These are phyloP conservation scores for Bombus difficillimus DNA, from an alignment of 1,140 invertebrate species.

Conservation along the genomic window DNA sequence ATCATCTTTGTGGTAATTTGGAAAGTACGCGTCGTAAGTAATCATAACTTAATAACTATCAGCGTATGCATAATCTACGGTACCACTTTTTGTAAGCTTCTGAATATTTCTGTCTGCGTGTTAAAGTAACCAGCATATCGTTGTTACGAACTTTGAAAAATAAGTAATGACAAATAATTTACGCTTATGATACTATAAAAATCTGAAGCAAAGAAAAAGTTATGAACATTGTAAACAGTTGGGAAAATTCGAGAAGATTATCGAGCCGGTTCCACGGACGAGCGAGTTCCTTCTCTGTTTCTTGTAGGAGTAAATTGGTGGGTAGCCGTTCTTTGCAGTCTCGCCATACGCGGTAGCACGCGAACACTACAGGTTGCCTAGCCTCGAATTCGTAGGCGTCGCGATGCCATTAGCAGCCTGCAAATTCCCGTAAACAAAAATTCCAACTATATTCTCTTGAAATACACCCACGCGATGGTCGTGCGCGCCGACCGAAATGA, in stretches of 20 bases:
- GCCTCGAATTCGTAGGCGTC: constrained; percentile 62
- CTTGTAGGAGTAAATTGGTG: constrained; percentile 64
- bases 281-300: constrained; percentile 36
- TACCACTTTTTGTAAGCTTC: background rate
- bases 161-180: background rate
- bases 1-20: background rate
- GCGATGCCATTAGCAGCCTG: constrained; percentile 65
- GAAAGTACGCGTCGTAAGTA: background rate
- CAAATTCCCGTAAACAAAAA: constrained; percentile 66
- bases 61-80: no score
- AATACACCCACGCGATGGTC: constrained; percentile 48
- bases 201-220: no score
- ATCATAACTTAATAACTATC: no score
- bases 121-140: background rate
- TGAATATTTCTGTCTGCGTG: background rate
- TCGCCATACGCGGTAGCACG: constrained; percentile 70
- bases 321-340: constrained; percentile 58
- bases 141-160: no score
- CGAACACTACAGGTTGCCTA: constrained; percentile 67
- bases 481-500: constrained; percentile 35
- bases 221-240: background rate
- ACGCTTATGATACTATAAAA: background rate
- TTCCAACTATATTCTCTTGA: constrained; percentile 59
- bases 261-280: background rate
- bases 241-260: constrained; percentile 22